These are phyloP conservation scores for Anagyrus pseudococci DNA, from an alignment of 2,888 invertebrate species.

Conservation along the genomic window DNA sequence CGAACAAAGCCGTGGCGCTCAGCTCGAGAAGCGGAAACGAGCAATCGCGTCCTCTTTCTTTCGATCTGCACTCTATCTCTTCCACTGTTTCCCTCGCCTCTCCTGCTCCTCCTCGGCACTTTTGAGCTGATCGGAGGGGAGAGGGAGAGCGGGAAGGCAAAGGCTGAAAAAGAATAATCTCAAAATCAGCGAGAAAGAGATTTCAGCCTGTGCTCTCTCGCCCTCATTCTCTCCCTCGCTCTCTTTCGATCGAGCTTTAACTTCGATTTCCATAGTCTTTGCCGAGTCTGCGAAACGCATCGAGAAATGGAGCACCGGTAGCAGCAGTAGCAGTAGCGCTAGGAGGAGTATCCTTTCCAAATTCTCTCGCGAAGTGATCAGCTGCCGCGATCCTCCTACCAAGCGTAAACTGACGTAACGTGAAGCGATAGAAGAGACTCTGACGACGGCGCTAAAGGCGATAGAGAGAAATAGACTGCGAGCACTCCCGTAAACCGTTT, in stretches of 20 bases:
- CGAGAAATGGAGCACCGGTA: too few relatives aligned
- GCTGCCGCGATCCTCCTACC: not conserved
- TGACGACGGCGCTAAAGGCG: not conserved
- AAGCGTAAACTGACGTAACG: constrained; percentile 13
- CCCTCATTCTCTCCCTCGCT: not conserved
- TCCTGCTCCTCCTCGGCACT: not conserved
- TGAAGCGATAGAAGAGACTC: constrained; percentile 6
- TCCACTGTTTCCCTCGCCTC: not conserved
- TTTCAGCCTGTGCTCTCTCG: constrained; percentile 22
- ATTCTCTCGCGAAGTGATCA: constrained; percentile 35
- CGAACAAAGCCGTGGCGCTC: not conserved
- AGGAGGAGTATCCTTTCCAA: too few relatives aligned
- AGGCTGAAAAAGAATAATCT: constrained; percentile 12
- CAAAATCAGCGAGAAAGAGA: constrained; percentile 30
- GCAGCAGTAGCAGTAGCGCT: too few relatives aligned
- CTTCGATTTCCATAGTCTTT: constrained; percentile 34
- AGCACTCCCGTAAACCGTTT: constrained; percentile 34
- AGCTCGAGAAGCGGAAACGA: constrained; percentile 7
- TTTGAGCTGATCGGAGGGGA: too few relatives aligned
- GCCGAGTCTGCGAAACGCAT: constrained; percentile 31
- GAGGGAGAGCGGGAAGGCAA: not conserved
- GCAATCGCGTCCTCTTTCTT: constrained; percentile 6
- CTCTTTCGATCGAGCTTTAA: constrained; percentile 18
- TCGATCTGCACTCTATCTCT: not conserved
- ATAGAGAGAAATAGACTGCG: not conserved